phyloP scores from a whole-genome alignment of 2,888 invertebrate genomes.

The Morinoia aosen region DNA sequence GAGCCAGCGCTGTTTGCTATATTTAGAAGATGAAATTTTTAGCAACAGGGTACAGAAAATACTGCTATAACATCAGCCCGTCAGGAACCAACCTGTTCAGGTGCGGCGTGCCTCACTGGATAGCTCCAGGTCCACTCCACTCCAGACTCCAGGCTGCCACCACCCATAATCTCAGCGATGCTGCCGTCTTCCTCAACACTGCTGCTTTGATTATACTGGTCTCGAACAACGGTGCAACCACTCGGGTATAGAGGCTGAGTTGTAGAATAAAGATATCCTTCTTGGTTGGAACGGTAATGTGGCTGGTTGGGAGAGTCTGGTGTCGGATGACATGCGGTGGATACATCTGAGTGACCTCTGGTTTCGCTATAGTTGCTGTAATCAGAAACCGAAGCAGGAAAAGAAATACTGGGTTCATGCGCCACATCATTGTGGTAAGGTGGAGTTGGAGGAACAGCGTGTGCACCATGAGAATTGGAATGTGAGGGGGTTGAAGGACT shows the following conservation, averaged over 20 bases:
- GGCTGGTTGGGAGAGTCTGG: not conserved
- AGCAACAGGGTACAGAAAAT: not conserved
- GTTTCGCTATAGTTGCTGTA: not conserved
- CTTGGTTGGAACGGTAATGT: not conserved
- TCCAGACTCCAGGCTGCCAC: constrained; percentile 7
- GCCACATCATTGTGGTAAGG: constrained; percentile 29
- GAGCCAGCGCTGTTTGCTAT: not conserved
- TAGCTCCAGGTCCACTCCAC: constrained; percentile 53
- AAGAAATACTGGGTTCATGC: not conserved
- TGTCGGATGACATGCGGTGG: not conserved
- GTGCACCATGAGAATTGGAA: not conserved
- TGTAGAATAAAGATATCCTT: not conserved
- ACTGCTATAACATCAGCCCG: not conserved
- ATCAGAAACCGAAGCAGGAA: not conserved
- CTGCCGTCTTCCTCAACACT: not conserved
- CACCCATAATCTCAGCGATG: not conserved
- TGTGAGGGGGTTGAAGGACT: constrained; percentile 19
- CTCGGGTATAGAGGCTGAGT: not conserved
- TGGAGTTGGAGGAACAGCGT: constrained; percentile 23
- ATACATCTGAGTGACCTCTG: not conserved
- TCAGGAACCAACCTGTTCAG: not conserved
- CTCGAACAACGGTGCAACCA: constrained; percentile 27
- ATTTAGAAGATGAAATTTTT: not conserved
- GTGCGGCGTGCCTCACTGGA: not conserved
- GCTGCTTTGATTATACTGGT: not conserved